Base-by-base conservation (phyloP, 2,113 vertebrate species). In the Phoxinus phoxinus region DNA sequence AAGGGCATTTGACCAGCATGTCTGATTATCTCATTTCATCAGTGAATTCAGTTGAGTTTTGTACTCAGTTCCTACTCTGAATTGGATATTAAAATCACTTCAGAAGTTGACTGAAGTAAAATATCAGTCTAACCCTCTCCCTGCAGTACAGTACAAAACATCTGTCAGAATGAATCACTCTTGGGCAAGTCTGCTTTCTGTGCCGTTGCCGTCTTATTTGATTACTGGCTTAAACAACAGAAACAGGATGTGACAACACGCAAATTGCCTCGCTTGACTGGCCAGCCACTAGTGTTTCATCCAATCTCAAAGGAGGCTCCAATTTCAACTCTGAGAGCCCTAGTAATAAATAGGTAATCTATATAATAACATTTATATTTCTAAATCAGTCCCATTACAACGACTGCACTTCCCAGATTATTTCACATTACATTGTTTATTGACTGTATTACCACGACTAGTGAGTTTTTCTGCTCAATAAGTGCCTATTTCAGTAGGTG, bases 351-450 rank as follows among this genome's bases (percentile, higher is more conserved):
- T 89, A 78, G 61, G 85, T 85, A 89, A 87, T 89, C 87, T 86
- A 81, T 89, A 86, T 86, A 81, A 89, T 89, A 87, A 86, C 84
- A 87, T 87, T 90, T 88, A 89, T 72, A 81, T 87, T 86, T 87
- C 86, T 58, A 88, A 89, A 89, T 88, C 82, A 89, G 85, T 86
- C 72, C 83, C 80, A 87, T 90, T 87, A 88, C 80, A 84, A 86
- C 73, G 67, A 59, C 48, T 84, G 79, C 67, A 83, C 85, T 88
- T 85, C 86, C 78, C 75, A 87, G 77, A 85, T 82, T 76, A 84
- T 85, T 83, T 90, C 81, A 83, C 75, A 89, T 89, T 89, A 72
- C 81, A 73, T 75, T 32, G n/a, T 88, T 88, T 88, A 88, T 81
- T 88, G 81, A 84, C 84, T 41, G 19, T 74, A 87, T 87, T 88